Percentiles rank a stretch among this genome's conserved stretches.
These are phyloP conservation scores for Eudemis profundana DNA, from an alignment of 2,888 invertebrate genomes.

Conservation along the genomic window DNA sequence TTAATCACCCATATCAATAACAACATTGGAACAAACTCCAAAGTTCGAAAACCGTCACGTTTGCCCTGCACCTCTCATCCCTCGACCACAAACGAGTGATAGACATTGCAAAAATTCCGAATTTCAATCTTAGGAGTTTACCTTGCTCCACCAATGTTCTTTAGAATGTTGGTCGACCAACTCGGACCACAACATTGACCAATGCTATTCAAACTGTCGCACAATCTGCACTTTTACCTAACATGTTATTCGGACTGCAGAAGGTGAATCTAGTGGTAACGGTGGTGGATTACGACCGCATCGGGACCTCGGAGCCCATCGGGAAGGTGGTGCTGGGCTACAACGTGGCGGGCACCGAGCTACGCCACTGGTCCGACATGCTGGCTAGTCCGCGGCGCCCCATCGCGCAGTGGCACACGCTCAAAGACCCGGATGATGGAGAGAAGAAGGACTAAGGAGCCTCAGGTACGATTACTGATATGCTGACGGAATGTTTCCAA, in stretches of 20 bases:
- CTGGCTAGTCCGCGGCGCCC: constrained; percentile 99
- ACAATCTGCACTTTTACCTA: constrained; percentile 2
- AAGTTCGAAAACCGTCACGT: neutral
- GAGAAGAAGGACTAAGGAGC: constrained; percentile 91
- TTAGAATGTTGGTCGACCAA: constrained; percentile 5
- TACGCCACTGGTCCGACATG: constrained; percentile 99
- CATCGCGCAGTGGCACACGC: constrained; percentile 99
- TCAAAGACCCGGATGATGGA: constrained; percentile 98
- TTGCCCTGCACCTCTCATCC: neutral
- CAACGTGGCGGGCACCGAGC: constrained; percentile 98
- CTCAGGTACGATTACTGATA: constrained; percentile 54
- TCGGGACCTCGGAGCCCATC: constrained; percentile 99
- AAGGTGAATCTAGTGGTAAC: constrained; percentile 99
- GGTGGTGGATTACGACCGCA: constrained; percentile 99
- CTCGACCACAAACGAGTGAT: too few relatives aligned
- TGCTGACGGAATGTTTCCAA: too few relatives aligned
- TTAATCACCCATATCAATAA: neutral
- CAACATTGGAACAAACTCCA: neutral
- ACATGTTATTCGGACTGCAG: constrained; percentile 84
- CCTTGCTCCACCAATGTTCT: neutral
- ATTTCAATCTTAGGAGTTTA: neutral
- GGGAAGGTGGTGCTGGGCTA: constrained; percentile 98
- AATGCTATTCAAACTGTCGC: neutral
- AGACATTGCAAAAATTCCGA: too few relatives aligned
- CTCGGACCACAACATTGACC: neutral